Base-by-base conservation (phyloP, 2,113 vertebrate species). In the Mustela lutreola region DNA sequence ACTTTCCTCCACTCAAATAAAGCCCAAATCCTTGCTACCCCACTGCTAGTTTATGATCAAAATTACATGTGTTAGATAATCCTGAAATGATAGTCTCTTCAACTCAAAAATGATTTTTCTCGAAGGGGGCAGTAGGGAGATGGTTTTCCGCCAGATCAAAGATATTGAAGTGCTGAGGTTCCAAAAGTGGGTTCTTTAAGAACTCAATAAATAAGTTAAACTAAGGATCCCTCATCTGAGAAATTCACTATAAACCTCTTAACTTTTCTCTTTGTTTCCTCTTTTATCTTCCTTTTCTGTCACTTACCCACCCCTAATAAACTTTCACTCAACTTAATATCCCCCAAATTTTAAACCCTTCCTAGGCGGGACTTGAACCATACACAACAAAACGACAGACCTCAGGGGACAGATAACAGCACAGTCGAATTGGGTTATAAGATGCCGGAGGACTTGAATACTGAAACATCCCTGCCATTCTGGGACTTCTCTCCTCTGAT, bases 81-180 rank as follows among this genome's bases (percentile, higher is more conserved):
- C 93, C 53, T 89, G 31, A 96, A 94, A 97, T 60, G 31, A 42
- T 19, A 76, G 70, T 92, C 9, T 95, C 65, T 53, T 89, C 79
- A 89, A 92, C 19, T 63, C 65, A 94, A 83, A 53, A 87, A 87
- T 45, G 36, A 62, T 28, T 94, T 83, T 92, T 85, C 12, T 56
- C 26, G 0, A 70, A 70, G 33, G 33, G 33, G 67, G 18, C n/a
- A 21, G 8, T 21, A 19, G 18, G 8, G 8, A 8, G 33, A 70
- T 70, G 65, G 33, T 36, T 70, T 70, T 70, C n/a, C 18, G 36
- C 67, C 67, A 36, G 33, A 36, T 39, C 65, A 83, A 86, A 50
- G 7, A 71, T 78, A 78, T 56, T 62, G 5, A 95, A 39, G 11
- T 84, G 53, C 0, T 89, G 11, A 84, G 10, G 0, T 95, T 63